Evolutionary conservation across 2,797 vertebrate species (phyloP), one percentile per base, ranked within the genome.

Genomic region (Tarsius wallacei): DNA sequence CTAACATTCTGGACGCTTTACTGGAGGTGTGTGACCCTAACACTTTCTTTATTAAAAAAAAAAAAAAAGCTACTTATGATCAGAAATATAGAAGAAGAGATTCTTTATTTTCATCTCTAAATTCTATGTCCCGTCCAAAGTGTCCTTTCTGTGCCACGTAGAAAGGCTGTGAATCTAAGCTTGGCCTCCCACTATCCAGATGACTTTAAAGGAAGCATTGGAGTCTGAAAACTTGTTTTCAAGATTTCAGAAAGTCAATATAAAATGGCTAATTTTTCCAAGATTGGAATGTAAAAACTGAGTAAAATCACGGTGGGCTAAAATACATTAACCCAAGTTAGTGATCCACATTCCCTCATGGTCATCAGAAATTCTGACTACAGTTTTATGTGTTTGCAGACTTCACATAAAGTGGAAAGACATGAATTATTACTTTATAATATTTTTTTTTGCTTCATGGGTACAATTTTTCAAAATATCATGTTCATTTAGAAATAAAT

Each of bases 31-130:
- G 42, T 42, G 42, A 42, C 42, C 42, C 42, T 42, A 42, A 42
- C 42, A 42, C 42, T 42, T 42, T 42, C 42, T 5, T 42, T 42
- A 42, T 88, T 57, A n/a, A 51, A 83, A 59, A 63, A 74, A 71
- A 82, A 61, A 55, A 84, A 85, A 64, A 28, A 28, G 68, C 5
- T 42, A 53, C 12, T 90, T 73, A 17, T 51, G 53, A 85, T 36
- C 33, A 70, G 24, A 96, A 95, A 93, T 61, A 31, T 0, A 64
- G 13, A 42, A 36, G 26, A 21, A 57, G 31, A 53, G 6, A 55
- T 31, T 71, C 36, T 83, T 80, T 55, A 71, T 70, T 53, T 94
- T 70, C n/a, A 64, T 77, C 28, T 93, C 94, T 93, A 68, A 96
- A 85, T 91, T 74, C 24, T 8, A 9, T 11, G 21, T 70, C 2